Evolutionary conservation across 2,797 vertebrate genomes (phyloP).

Genomic region (Sternotherus odoratus): DNA sequence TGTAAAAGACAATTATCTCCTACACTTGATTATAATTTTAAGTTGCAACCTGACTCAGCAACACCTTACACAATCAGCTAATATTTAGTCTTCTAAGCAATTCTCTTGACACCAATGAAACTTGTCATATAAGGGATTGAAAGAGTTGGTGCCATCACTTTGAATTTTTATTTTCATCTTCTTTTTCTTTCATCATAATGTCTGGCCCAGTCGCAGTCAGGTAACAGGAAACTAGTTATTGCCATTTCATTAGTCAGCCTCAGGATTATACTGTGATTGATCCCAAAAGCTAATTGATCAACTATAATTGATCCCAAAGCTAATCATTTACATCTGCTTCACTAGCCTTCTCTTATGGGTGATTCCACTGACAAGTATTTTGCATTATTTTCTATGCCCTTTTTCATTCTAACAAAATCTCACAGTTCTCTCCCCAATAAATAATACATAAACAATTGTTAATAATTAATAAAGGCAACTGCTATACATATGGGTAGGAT

Average conservation of each 20-base stretch:
- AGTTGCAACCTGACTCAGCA: background rate
- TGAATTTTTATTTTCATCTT: background rate
- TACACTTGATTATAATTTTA: background rate
- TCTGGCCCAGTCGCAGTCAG: background rate
- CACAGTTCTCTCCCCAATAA: background rate
- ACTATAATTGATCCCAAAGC: background rate
- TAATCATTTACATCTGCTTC: background rate
- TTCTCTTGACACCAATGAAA: background rate
- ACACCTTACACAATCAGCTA: background rate
- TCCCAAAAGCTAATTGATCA: no score
- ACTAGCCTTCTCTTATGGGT: background rate
- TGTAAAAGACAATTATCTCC: background rate
- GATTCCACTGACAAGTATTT: background rate
- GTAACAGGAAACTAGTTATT: constrained; percentile 5
- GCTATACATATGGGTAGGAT: background rate
- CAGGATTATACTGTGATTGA: background rate
- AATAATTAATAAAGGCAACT: background rate
- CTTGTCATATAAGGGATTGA: background rate
- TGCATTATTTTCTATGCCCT: background rate
- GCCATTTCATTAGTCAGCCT: constrained; percentile 3
- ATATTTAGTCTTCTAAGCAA: background rate
- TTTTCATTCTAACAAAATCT: background rate
- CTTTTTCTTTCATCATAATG: background rate
- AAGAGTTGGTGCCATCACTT: constrained; percentile 4
- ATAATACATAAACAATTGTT: background rate